Percentiles rank a stretch among this genome's conserved stretches.
These are phyloP conservation scores for Egretta garzetta DNA, from an alignment of 2,113 vertebrate species.

Conservation along the genomic window DNA sequence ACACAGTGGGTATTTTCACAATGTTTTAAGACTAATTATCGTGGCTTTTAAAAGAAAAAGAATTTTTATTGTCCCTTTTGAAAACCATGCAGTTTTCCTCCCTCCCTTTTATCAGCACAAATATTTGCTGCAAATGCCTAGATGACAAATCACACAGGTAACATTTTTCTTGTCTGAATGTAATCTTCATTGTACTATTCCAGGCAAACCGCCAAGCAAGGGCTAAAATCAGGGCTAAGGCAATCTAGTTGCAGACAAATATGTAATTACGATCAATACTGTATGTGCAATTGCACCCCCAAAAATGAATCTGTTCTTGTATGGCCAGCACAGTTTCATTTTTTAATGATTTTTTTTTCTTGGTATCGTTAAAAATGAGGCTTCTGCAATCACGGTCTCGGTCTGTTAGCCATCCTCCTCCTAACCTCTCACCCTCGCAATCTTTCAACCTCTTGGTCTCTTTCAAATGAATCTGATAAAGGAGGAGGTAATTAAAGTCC, in stretches of 20 bases:
- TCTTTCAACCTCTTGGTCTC: background rate
- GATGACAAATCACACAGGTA: conserved; percentile 14
- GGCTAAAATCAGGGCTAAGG: conserved; percentile 41
- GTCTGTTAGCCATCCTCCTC: background rate
- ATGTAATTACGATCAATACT: conserved; percentile 50
- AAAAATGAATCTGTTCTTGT: background rate
- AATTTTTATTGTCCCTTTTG: background rate
- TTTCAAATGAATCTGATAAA: background rate
- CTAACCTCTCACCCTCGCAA: background rate
- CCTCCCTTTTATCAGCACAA: conserved; percentile 22
- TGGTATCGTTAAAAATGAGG: background rate
- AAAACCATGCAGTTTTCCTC: background rate
- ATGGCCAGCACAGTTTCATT: background rate
- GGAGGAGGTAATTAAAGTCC: background rate
- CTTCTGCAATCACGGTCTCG: background rate
- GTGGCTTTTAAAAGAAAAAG: background rate
- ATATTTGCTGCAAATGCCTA: conserved; percentile 45
- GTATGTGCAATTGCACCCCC: background rate
- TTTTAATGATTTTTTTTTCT: background rate
- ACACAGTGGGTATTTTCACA: background rate
- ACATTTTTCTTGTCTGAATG: conserved; percentile 41
- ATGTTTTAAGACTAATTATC: background rate
- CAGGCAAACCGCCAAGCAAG: conserved; percentile 18
- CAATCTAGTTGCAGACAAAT: conserved; percentile 40
- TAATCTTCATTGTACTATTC: conserved; percentile 43